These are phyloP conservation scores for Mystacides longicornis DNA, from an alignment of 2,888 invertebrate species.

Conservation along the genomic window DNA sequence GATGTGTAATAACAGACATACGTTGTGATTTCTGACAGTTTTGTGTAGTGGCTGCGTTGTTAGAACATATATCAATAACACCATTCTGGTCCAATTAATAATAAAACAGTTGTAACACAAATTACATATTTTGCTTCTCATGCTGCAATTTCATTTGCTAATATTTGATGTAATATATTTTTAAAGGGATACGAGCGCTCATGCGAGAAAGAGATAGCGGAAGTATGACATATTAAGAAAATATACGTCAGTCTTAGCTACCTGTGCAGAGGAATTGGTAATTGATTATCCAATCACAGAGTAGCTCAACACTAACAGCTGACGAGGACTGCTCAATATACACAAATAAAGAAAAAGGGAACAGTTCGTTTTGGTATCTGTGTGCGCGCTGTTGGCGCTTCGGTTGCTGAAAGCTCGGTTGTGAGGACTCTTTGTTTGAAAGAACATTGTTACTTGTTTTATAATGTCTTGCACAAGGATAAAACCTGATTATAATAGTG, in stretches of 20 bases:
- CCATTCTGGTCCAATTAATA: no score
- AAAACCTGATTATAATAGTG: conserved; percentile 47
- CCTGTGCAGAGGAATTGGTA: conserved; percentile 29
- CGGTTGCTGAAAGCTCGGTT: conserved; percentile 27
- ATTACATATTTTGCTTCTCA: no score
- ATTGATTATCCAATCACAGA: conserved; percentile 49
- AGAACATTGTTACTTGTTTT: conserved; percentile 43
- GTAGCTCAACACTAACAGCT: conserved; percentile 36
- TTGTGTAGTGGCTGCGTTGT: no score
- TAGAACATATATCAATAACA: no score
- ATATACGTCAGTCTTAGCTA: background rate
- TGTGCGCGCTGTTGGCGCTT: conserved; percentile 4
- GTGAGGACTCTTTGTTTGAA: conserved; percentile 33
- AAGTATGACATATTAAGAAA: no score
- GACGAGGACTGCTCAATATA: conserved; percentile 28
- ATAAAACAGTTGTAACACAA: no score
- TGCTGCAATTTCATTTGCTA: no score
- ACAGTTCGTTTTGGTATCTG: conserved; percentile 15
- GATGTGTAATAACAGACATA: conserved; percentile 35
- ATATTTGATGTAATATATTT: no score
- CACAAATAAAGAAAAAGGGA: background rate
- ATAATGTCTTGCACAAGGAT: conserved; percentile 50
- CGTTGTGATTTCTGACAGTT: conserved; percentile 37
- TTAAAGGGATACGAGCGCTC: no score
- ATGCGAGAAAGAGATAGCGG: no score